Evolutionary conservation across 2,888 invertebrate genomes (phyloP).

Genomic region (Conchocele bisecta): DNA sequence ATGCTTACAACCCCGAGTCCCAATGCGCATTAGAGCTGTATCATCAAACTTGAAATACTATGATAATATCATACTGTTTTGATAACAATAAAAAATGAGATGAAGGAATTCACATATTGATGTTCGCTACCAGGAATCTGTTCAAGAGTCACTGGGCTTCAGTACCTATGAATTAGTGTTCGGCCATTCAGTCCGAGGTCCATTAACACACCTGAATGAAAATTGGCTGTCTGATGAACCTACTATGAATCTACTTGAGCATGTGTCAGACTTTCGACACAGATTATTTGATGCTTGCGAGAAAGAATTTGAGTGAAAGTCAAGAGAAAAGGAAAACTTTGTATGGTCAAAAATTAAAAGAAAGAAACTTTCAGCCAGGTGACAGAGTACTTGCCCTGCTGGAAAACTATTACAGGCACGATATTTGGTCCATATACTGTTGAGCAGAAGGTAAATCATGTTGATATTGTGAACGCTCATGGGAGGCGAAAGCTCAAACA

Average conservation of each 20-base stretch:
- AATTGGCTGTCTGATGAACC: constrained; percentile 30
- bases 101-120: too few species aligned
- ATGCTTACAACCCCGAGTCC: constrained; percentile 45
- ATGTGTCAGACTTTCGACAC: constrained; percentile 35
- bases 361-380: constrained; percentile 50
- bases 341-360: constrained; percentile 40
- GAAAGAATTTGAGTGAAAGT: too few species aligned
- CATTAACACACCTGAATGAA: constrained; percentile 30
- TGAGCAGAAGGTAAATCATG: constrained; percentile 29
- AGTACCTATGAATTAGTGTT: constrained; percentile 44
- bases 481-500: constrained; percentile 32
- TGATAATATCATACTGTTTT: constrained; percentile 44
- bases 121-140: too few species aligned
- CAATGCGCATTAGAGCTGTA: constrained; percentile 48
- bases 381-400: constrained; percentile 55
- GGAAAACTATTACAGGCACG: too few species aligned
- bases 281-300: constrained; percentile 23
- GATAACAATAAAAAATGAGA: constrained; percentile 38
- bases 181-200: constrained; percentile 23
- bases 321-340: constrained; percentile 50
- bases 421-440: constrained; percentile 49
- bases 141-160: constrained; percentile 35
- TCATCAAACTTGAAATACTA: constrained; percentile 45
- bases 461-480: constrained; percentile 46
- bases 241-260: constrained; percentile 23